Conservation (phyloP, 1,140 invertebrate species). For the Macrotrachela quadricornifera region DNA sequence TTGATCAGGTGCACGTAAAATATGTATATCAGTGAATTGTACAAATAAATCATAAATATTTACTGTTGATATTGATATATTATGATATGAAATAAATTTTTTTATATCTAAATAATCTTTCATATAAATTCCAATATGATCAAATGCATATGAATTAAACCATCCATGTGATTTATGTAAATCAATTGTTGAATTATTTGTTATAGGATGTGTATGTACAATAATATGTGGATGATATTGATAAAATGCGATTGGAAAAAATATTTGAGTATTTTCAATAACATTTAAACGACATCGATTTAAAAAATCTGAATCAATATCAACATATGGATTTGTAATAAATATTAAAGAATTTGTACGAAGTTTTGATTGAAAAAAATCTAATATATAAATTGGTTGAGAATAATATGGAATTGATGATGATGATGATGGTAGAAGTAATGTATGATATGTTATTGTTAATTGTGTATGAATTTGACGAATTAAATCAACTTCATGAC, state of each 20-base stretch:
- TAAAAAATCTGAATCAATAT: slow-evolving; percentile 53
- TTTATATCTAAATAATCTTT: slow-evolving; percentile 44
- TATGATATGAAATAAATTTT: too few species aligned
- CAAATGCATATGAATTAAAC: slow-evolving; percentile 48
- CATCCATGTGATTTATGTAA: slow-evolving; percentile 53
- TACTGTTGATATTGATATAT: slow-evolving; percentile 21
- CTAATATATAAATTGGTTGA: too few species aligned
- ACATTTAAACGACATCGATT: slow-evolving; percentile 37
- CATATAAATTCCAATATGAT: slow-evolving; percentile 55
- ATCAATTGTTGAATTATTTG: slow-evolving; percentile 39
- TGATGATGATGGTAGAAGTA: too few species aligned
- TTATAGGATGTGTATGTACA: slow-evolving; percentile 17
- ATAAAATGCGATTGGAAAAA: slow-evolving; percentile 27
- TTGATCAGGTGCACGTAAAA: slow-evolving; percentile 48
- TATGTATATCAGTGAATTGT: slow-evolving; percentile 37
- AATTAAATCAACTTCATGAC: too few species aligned
- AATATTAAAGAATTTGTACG: slow-evolving; percentile 17
- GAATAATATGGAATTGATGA: too few species aligned
- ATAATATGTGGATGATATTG: slow-evolving; percentile 26
- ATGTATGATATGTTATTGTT: too few species aligned
- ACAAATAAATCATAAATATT: slow-evolving; percentile 44
- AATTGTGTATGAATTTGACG: too few species aligned
- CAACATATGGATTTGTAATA: slow-evolving; percentile 28
- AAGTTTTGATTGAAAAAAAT: slow-evolving; percentile 21
- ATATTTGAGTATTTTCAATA: slow-evolving; percentile 32